Base-by-base conservation (phyloP, 2,797 vertebrate species). In the Calcarius lapponicus region DNA sequence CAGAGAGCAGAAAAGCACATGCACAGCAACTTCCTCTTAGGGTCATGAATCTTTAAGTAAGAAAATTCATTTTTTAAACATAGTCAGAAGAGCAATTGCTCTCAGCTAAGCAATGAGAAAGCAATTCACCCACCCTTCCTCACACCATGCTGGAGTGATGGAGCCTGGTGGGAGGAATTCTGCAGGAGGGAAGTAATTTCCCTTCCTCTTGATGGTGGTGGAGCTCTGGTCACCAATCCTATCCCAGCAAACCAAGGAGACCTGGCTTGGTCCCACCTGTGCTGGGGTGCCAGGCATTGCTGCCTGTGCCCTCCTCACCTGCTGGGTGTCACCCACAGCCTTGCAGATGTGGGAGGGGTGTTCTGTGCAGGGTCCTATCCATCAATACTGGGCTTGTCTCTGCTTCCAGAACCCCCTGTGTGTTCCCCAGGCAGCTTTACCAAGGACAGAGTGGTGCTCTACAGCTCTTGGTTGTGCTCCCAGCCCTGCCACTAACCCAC, bases 21-120 rank as follows among this genome's bases (percentile, higher is more conserved):
- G 60, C 71, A 64, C 86, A 94, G 91, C 80, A 94, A 25, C 83
- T 88, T 88, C 80, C 10, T 91, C 56, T 80, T 71, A 32, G 61
- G 47, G 28, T 93, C 92, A 94, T 93, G 91, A 95, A 93, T 95
- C 83, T 94, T 95, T 94, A 95, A 95, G 51, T 13, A 45, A 76
- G 90, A 80, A 90, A 93, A 94, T 74, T 88, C 72, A 74, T 85
- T 95, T 96, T 94, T 96, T 88, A 71, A 71, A 45, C 88, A 38
- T 70, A 82, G 87, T 88, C 48, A 72, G 80, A 90, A 92, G 74
- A 92, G 64, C 48, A 91, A 73, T 92, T 93, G 34, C 64, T 95
- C 73, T 93, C 88, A 92, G 80, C 60, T 76, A 73, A 47, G 64
- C 60, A 86, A 24, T 4, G 45, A 73, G 73, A 42, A n/a, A 43